These are phyloP conservation scores for Coelogynopora nodosa DNA, from an alignment of 2,888 invertebrate species.

Conservation along the genomic window DNA sequence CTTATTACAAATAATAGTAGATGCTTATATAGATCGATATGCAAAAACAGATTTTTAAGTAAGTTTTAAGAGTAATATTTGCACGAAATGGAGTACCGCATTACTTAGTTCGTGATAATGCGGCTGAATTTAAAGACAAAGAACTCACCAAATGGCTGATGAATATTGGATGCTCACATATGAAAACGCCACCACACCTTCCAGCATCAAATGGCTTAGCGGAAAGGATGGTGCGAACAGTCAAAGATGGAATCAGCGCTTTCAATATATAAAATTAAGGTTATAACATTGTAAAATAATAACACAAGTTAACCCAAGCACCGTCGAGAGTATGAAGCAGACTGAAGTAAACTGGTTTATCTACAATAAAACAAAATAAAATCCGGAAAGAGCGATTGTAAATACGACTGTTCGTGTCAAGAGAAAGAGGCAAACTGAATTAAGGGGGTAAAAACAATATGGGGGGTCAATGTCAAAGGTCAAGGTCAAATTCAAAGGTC, in stretches of 20 bases:
- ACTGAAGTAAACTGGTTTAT: too few species aligned
- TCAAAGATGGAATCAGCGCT: slow-evolving; percentile 37
- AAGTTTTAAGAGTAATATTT: slow-evolving; percentile 37
- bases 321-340: too few species aligned
- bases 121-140: slow-evolving; percentile 36
- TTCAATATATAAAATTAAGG: too few species aligned
- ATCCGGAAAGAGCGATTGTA: too few species aligned
- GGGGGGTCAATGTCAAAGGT: too few species aligned
- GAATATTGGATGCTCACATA: slow-evolving; percentile 41
- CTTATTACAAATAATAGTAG: slow-evolving; percentile 33
- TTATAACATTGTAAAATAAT: too few species aligned
- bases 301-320: too few species aligned
- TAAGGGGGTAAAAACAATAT: too few species aligned
- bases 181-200: slow-evolving; percentile 45
- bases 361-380: too few species aligned
- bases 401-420: too few species aligned
- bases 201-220: slow-evolving; percentile 40
- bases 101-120: slow-evolving; percentile 43
- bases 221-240: slow-evolving; percentile 43
- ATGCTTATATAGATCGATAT: slow-evolving; percentile 22
- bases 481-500: too few species aligned
- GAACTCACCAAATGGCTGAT: slow-evolving; percentile 43
- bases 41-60: neutral
- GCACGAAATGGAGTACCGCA: slow-evolving; percentile 38
- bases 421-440: too few species aligned